A percentile compares a stretch with the other conserved stretches of the same genome.
Evolutionary conservation across 1,140 invertebrate genomes (phyloP).

Genomic region (Phenacoccus solenopsis): DNA sequence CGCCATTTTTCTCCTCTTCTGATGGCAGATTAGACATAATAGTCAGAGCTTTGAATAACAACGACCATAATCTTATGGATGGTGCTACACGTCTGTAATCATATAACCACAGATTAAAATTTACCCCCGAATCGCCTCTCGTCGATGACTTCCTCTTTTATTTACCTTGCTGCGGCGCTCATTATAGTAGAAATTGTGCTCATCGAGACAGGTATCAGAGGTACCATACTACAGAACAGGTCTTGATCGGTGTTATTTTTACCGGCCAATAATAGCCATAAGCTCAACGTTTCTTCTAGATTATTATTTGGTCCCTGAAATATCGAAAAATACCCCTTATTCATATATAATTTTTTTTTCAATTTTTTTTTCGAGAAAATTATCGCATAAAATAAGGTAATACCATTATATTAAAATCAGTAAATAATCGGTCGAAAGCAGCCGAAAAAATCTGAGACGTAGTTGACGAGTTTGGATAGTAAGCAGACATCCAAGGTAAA

Average conservation of each 20-base stretch:
- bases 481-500: background rate
- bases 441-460: background rate
- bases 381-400: background rate
- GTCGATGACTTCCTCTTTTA: background rate
- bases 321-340: no score
- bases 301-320: slow-evolving; percentile 5
- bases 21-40: background rate
- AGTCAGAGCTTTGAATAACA: background rate
- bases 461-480: background rate
- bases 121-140: background rate
- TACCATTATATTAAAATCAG: slow-evolving; percentile 10
- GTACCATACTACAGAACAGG: slow-evolving; percentile 3
- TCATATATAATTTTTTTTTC: no score
- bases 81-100: background rate
- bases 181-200: background rate
- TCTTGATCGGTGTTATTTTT: background rate
- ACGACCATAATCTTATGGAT: background rate
- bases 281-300: background rate
- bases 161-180: background rate
- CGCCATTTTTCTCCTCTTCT: background rate
- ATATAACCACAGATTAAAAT: background rate
- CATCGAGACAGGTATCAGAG: background rate
- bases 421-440: background rate
- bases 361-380: no score
- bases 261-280: background rate